Evolutionary conservation across 2,797 vertebrate species (phyloP), one percentile per base, ranked within the genome.

Genomic region (Otolemur crassicaudatus): DNA sequence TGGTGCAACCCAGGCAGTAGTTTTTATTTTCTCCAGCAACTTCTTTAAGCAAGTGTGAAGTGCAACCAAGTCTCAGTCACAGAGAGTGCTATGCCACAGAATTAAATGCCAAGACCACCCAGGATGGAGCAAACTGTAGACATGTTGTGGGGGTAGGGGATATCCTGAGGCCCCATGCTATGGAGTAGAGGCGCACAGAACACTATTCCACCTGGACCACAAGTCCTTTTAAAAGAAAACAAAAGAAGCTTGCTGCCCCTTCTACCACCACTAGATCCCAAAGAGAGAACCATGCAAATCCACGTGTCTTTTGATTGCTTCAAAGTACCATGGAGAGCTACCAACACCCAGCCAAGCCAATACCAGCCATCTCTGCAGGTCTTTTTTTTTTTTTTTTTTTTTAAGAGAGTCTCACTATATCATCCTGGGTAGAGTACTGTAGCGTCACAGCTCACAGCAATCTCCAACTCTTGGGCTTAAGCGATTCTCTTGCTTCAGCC

Each of bases 251-350:
- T 61, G 70, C 60, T 29, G 75, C 16, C 65, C 25, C 40, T 16
- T 63, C 80, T 37, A 3, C 2, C 2, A 34, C 46, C 75, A 61
- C 70, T 8, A 86, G 58, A 43, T 56, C 40, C 83, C 23, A 34
- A 63, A 58, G 3, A 31, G 85, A 63, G 43, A 76, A 49, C 4
- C 5, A 88, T 0, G 19, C 29, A 88, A 91, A 82, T n/a, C 75
- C 70, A 25, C 10, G 4, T 70, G 40, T 49, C 34, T 79, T 60
- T 4, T 0, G 27, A 25, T 7, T 10, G 63, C 49, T 72, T 75
- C 75, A 12, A 37, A 95, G 97, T 80, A 96, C 96, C 93, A 96
- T 89, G 96, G 96, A 97, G 96, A 97, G 94, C 97, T 95, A 91
- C 91, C 75, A 16, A 72, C 27, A 84, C 61, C 16, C 2, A 0